Conservation (phyloP, 2,797 vertebrate species). For the Rhinella marina region DNA sequence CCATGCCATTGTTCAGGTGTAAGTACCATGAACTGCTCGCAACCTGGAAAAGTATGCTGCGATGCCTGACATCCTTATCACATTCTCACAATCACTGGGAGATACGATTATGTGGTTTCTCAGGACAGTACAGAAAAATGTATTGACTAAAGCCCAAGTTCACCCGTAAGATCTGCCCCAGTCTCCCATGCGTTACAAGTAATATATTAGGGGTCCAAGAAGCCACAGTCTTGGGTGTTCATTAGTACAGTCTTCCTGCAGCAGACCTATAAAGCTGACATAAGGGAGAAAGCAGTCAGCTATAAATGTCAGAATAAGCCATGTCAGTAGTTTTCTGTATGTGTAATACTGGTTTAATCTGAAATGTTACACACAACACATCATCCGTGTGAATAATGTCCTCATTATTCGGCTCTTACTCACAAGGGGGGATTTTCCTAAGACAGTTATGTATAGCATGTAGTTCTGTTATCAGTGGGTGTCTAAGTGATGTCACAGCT, state of each 20-base stretch:
- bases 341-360: no score
- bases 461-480: no score
- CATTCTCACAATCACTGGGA: conserved; percentile 19
- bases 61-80: conserved; percentile 12
- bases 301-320: neutral
- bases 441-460: no score
- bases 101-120: conserved; percentile 12
- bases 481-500: no score
- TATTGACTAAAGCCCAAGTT: neutral
- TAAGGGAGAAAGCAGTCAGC: neutral
- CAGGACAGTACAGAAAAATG: neutral
- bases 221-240: neutral
- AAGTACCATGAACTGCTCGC: conserved; percentile 47
- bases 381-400: no score
- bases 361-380: no score
- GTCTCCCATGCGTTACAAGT: neutral
- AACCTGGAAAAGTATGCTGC: neutral
- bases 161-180: no score
- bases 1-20: conserved; percentile 50
- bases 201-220: neutral
- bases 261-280: neutral
- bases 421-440: no score
- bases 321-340: no score
- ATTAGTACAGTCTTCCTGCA: neutral
- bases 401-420: no score